These are phyloP conservation scores for Pachyramphus minor DNA, from an alignment of 2,113 vertebrate genomes.

Conservation along the genomic window DNA sequence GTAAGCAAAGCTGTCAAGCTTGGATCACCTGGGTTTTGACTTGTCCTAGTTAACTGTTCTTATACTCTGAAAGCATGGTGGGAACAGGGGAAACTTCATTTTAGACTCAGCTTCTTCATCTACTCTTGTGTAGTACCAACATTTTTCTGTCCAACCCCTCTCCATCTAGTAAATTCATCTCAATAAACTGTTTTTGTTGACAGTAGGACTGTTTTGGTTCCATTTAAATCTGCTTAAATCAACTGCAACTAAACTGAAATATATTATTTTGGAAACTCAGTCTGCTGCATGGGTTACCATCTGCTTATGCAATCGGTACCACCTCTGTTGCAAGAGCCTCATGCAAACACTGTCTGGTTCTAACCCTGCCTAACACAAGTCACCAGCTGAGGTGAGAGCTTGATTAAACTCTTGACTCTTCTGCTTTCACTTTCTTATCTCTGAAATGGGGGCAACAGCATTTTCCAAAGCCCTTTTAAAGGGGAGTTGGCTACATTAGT, in stretches of 20 bases:
- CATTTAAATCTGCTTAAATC: neutral
- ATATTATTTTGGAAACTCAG: slow-evolving; percentile 8
- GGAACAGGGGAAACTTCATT: neutral
- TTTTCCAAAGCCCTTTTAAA: neutral
- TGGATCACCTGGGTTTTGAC: neutral
- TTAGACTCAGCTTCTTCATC: neutral
- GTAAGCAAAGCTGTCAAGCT: neutral
- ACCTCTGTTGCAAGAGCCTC: slow-evolving; percentile 10
- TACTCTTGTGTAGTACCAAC: neutral
- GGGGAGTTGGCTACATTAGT: slow-evolving; percentile 33
- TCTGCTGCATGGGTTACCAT: neutral
- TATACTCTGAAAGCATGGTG: neutral
- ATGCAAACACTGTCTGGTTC: slow-evolving; percentile 1
- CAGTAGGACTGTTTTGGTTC: neutral
- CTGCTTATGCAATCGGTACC: neutral
- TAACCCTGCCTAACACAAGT: neutral
- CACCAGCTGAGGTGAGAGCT: slow-evolving; percentile 26
- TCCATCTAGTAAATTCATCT: neutral
- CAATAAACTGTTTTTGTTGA: neutral
- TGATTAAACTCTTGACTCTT: slow-evolving; percentile 56
- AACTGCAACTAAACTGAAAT: neutral
- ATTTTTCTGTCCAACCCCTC: neutral
- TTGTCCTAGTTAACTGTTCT: neutral
- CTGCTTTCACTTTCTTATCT: slow-evolving; percentile 61
- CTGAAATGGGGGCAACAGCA: slow-evolving; percentile 16